Evolutionary conservation across 2,797 vertebrate species (phyloP), one percentile per base, ranked within the genome.

Genomic region (Falco rusticolus): DNA sequence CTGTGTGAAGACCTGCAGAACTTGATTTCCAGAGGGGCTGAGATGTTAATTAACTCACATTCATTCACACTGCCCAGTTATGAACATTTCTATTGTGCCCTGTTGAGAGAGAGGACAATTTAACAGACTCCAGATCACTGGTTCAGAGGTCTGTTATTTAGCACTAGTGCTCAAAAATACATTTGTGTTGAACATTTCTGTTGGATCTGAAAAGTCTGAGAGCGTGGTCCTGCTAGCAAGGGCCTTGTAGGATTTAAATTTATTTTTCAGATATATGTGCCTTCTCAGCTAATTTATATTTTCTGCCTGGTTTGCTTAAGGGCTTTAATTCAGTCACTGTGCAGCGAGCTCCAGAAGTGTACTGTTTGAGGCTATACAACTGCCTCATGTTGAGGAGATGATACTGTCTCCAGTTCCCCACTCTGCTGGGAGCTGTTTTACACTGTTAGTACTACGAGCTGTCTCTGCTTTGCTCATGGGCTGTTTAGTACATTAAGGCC

Each of bases 241-340:
- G 79, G 45, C 72, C 79, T 74, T 66, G 68, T 57, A 75, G 82
- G 82, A 33, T 63, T 92, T 71, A 72, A 88, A 93, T 65, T 89
- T 87, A 82, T 93, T 96, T 95, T 95, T 91, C 82, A 82, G 79
- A 93, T 89, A 56, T n/a, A 87, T 85, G 76, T 78, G 51, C 59
- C 76, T 88, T 84, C 79, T 86, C 89, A 84, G 82, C 59, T 91
- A 95, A 91, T 95, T 97, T 95, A 78, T 89, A 63, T 88, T 94
- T 90, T 89, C 84, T 92, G 90, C 92, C 84, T 84, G 60, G 39
- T 78, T 96, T 87, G 86, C 93, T 96, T 87, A 72, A 89, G 69
- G 92, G 82, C 84, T 94, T 91, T 92, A 82, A 78, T 87, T 92
- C 90, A 65, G 71, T 63, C 68, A 17, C 90, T 70, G 83, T 90